Base-by-base conservation (phyloP, 2,797 vertebrate species). In the Macrochelys suwanniensis region DNA sequence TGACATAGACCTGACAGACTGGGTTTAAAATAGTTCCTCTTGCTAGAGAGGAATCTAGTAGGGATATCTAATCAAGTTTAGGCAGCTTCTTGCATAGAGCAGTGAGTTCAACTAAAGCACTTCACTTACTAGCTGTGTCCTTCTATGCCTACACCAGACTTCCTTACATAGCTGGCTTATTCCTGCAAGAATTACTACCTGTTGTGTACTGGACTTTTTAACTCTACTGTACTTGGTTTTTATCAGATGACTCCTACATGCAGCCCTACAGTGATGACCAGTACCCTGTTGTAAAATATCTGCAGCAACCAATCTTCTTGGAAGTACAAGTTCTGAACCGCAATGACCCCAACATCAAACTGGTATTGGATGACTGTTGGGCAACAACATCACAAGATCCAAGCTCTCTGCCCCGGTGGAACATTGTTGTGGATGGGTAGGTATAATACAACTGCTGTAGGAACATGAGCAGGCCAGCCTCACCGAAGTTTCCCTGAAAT, bases 331-430 rank as follows among this genome's bases (percentile, higher is more conserved):
- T 98, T 10, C 81, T 98, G 56, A 98, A 98, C 65, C 98, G 98
- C 83, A 97, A 97, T 1, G 98, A 98, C 56, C 98, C 98, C 57
- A 98, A 95, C n/a, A 96, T 98, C n/a, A 78, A 98, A 37, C 11
- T 99, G 54, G 96, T 98, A 0, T 71, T 98, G 49, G 97, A 98
- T 92, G 97, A 98, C 56, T 98, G 98, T 31, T 98, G 98, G 98
- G 98, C 98, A 45, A 98, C 98, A 0, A 76, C 96, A 37, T 96
- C 95, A 0, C 53, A 5, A 2, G 96, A 97, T 21, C 95, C 98
- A 0, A 3, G 61, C 2, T 97, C 97, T 0, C 17, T 96, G 17
- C 97, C 98, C 2, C 97, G 97, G 77, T 98, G 98, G 98, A 97
- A 96, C 17, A 84, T 98, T 80, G 80, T 98, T 3, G 80, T 98